Base-by-base conservation (phyloP, 1,140 invertebrate species). In the Dysdera silvatica region DNA sequence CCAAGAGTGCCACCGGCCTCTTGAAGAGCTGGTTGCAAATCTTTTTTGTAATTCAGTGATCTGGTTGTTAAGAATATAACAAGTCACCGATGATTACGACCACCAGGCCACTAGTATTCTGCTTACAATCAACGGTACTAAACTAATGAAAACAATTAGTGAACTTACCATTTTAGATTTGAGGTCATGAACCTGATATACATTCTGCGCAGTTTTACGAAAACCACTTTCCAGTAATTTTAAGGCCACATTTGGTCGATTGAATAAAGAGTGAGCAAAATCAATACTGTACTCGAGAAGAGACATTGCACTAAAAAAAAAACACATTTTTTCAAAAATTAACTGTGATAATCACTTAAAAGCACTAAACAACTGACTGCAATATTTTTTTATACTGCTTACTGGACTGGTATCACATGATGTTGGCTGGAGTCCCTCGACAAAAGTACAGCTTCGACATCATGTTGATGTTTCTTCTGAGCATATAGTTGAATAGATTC, bases 201-300 rank as follows among this genome's bases (percentile, higher is more conserved):
- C 70, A 61, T 76, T 70, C 71, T 80, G 75, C 71, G 87, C 83
- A 24, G 81, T 83, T 68, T 77, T 74, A 20, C 83, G 70, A 16
- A 84, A 78, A 60, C 82, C 82, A 58, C 77, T 71, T 72, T 89
- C 81, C 73, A 85, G 86, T 14, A 80, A 56, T 61, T 82, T 79
- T 61, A 87, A 73, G 55, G 81, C 74, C 56, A 77, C 68, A 37
- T 76, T 73, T n/a, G 85, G 82, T 41, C 74, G 69, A 8, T 74
- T 73, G 31, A 85, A 71, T 54, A 88, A 74, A 58, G 77, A 75
- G 67, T 82, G 77, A 24, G 81, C 84, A 20, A 81, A 71, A 58
- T 80, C 74, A 10, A 78, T 72, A 72, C 80, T 77, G 54, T 73
- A 77, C 71, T 83, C 83, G 74, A 84, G 83, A 48, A 87, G 69